These are phyloP conservation scores for Crematogaster levior DNA, from an alignment of 2,888 invertebrate species.

Conservation along the genomic window DNA sequence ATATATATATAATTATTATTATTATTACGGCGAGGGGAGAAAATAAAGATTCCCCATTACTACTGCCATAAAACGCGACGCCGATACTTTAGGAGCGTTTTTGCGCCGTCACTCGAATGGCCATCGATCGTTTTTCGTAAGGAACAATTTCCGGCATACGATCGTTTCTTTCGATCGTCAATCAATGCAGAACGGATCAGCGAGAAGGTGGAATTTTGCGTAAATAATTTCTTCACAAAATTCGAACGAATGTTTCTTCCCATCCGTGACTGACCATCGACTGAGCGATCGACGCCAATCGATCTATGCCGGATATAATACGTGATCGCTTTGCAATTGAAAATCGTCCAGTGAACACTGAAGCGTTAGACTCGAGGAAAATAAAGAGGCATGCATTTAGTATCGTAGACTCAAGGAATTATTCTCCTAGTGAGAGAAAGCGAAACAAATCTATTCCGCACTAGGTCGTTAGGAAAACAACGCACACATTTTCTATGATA, in stretches of 20 bases:
- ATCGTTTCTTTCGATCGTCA: background rate
- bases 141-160: constrained; percentile 28
- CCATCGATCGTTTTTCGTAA: constrained; percentile 47
- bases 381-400: constrained; percentile 41
- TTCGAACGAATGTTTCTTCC: background rate
- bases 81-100: constrained; percentile 59
- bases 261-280: background rate
- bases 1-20: constrained; percentile 44
- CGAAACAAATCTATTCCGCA: constrained; percentile 64
- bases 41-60: constrained; percentile 61
- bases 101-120: constrained; percentile 39
- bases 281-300: background rate
- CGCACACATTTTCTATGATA: constrained; percentile 75
- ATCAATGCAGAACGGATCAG: constrained; percentile 15
- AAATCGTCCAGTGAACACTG: constrained; percentile 70
- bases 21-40: constrained; percentile 54
- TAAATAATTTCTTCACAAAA: background rate
- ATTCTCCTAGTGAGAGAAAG: constrained; percentile 40
- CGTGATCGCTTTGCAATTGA: constrained; percentile 66
- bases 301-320: constrained; percentile 33
- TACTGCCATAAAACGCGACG: constrained; percentile 73
- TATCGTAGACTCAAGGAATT: constrained; percentile 44
- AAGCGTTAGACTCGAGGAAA: constrained; percentile 42
- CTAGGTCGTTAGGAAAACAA: constrained; percentile 69
- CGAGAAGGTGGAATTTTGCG: background rate